These are phyloP conservation scores for Agriopis aurantiaria DNA, from an alignment of 2,888 invertebrate genomes.

Conservation along the genomic window DNA sequence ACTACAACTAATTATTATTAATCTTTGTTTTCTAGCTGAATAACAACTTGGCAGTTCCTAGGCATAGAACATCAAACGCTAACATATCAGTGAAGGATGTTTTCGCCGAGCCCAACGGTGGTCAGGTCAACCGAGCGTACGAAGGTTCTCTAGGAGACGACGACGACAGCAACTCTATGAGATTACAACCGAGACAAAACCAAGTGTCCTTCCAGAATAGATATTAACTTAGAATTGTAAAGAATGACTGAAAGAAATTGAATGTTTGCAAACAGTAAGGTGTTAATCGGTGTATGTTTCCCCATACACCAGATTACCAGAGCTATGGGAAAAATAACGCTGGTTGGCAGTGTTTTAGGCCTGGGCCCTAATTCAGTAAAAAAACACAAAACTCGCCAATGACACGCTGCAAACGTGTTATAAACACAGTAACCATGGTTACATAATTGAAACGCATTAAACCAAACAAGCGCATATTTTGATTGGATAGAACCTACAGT, in stretches of 20 bases:
- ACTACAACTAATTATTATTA: no score
- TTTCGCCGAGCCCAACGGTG: constrained; percentile 90
- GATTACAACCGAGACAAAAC: constrained; percentile 89
- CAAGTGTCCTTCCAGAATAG: constrained; percentile 87
- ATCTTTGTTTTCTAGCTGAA: constrained; percentile 78
- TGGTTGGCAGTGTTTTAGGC: no score
- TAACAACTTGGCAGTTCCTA: constrained; percentile 87
- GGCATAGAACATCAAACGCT: constrained; percentile 91
- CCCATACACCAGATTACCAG: not conserved
- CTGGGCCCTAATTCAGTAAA: no score
- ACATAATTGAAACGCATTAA: no score
- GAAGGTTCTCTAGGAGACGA: constrained; percentile 89
- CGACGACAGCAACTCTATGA: constrained; percentile 90
- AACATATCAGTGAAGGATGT: constrained; percentile 93
- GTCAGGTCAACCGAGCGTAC: constrained; percentile 92
- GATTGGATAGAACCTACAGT: no score
- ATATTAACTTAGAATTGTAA: constrained; percentile 56
- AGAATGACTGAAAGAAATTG: constrained; percentile 10
- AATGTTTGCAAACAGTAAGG: not conserved
- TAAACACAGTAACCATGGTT: not conserved
- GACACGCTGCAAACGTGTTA: not conserved
- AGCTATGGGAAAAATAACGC: constrained; percentile 1
- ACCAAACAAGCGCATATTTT: no score
- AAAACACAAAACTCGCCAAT: no score
- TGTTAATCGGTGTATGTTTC: not conserved